Evolutionary conservation across 2,888 invertebrate genomes (phyloP), one percentile per base, ranked within the genome.

Genomic region (Acrobasis repandana): DNA sequence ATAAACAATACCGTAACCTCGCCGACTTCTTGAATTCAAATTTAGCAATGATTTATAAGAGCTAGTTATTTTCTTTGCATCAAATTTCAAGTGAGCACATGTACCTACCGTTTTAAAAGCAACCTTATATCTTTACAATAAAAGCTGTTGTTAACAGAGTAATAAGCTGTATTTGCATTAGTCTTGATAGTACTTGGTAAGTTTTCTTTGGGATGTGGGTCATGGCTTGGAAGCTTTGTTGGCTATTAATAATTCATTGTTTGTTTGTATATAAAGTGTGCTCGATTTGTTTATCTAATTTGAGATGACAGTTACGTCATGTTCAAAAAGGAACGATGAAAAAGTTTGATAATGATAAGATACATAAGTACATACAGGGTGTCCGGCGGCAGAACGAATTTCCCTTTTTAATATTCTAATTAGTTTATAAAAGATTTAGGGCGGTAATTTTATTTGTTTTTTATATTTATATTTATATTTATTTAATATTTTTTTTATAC

Each of bases 11-110:
- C 33, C 5, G 34, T 15, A 20, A 54, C 54, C 47, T 57, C 48
- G 3, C 28, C 28, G 46, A 56, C 56, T 16, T 28, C 48, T 57
- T 57, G 33, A 48, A 48, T 46, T 57, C 28, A 38, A 5, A 58
- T 58, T 49, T 50, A 38, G 49, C 49, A 58, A 58, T 50, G 36
- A 50, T 58, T 58, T 58, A 50, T 34, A 47, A 15, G 57, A 46
- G 48, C 61, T 66, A 64, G 62, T 65, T 63, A 63, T 60, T 58
- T 66, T 56, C 65, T 63, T 63, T 46, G 11, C 62, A 54, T 60
- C 50, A 60, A 49, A 51, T 58, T 34, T 62, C 34, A 38, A 62
- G 60, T 62, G 47, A 18, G 14, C 38, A 49, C 20, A 52, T 52
- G 18, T 60, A 11, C 8, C 20, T 11, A 54, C 14, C 14, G 20